Base-by-base conservation (phyloP, 2,888 invertebrate genomes). In the Lepidochrysops patricia region DNA sequence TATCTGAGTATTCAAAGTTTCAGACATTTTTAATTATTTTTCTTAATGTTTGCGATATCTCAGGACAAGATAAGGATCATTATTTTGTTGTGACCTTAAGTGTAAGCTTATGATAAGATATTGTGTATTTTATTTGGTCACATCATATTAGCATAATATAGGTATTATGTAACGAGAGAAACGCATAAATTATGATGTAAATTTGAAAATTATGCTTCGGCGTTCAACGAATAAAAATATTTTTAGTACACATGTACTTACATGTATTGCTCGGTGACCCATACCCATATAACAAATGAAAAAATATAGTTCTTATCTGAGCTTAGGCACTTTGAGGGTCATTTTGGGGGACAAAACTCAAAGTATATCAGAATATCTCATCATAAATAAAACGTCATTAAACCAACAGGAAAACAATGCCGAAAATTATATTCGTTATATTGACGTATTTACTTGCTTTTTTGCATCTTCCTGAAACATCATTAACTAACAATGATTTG, bases 401-500 rank as follows among this genome's bases (percentile, higher is more conserved):
- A n/a, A n/a, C n/a, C n/a, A n/a, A n/a, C n/a, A n/a, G n/a, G n/a
- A n/a, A n/a, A n/a, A n/a, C n/a, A n/a, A n/a, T n/a, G n/a, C n/a
- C n/a, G n/a, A n/a, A n/a, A n/a, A n/a, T n/a, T n/a, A n/a, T n/a
- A n/a, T n/a, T n/a, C n/a, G n/a, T n/a, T n/a, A n/a, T n/a, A n/a
- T n/a, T n/a, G n/a, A n/a, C n/a, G n/a, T n/a, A n/a, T n/a, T n/a
- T n/a, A n/a, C n/a, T n/a, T n/a, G n/a, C n/a, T n/a, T 37, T 37
- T 37, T 37, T 37, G 37, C 15, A 15, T 37, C 15, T 5, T 37
- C 15, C 15, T 37, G 15, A 9, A 13, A 23, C 43, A 6, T 19
- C 13, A 9, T 23, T 15, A 58, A 23, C 12, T 23, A 50, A 50
- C 13, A 57, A 19, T 57, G 74, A 79, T 76, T 74, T 70, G 67